Conservation (phyloP, 2,888 invertebrate species). For the Himalopsyche kuldschensis region DNA sequence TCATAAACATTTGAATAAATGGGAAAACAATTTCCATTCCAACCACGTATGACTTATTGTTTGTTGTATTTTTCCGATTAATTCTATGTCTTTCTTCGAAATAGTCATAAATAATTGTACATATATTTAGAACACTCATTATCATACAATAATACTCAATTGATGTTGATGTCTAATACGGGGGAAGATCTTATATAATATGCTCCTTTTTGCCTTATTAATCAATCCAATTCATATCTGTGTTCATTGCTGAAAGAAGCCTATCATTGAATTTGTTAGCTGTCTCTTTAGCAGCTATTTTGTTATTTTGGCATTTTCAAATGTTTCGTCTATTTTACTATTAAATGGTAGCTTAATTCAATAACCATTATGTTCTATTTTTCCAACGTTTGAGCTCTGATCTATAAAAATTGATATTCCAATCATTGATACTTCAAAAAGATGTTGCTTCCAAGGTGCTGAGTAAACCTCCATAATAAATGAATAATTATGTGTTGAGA, state of each 20-base stretch:
- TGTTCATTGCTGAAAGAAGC: conserved; percentile 58
- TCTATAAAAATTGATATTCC: conserved; percentile 52
- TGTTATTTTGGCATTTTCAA: conserved; percentile 45
- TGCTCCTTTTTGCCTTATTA: conserved; percentile 51
- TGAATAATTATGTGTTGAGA: conserved; percentile 49
- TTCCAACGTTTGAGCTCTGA: conserved; percentile 48
- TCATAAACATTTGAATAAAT: too few relatives aligned
- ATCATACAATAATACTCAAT: conserved; percentile 45
- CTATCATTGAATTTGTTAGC: conserved; percentile 58
- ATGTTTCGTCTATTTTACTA: conserved; percentile 44
- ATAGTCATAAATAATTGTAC: too few relatives aligned
- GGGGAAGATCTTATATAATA: conserved; percentile 48
- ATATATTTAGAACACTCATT: too few relatives aligned
- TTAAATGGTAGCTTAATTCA: conserved; percentile 46
- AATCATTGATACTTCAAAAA: conserved; percentile 49
- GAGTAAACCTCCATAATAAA: conserved; percentile 50
- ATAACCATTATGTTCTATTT: conserved; percentile 47
- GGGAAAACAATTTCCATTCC: too few relatives aligned
- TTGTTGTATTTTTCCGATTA: too few relatives aligned
- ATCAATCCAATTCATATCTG: conserved; percentile 63
- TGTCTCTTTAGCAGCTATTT: conserved; percentile 50
- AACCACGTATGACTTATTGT: too few relatives aligned
- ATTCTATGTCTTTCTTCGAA: too few relatives aligned
- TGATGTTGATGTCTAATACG: conserved; percentile 48
- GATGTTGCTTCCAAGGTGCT: conserved; percentile 50